Evolutionary conservation across 2,888 invertebrate species (phyloP).

Genomic region (Cataglyphis altisquamis): DNA sequence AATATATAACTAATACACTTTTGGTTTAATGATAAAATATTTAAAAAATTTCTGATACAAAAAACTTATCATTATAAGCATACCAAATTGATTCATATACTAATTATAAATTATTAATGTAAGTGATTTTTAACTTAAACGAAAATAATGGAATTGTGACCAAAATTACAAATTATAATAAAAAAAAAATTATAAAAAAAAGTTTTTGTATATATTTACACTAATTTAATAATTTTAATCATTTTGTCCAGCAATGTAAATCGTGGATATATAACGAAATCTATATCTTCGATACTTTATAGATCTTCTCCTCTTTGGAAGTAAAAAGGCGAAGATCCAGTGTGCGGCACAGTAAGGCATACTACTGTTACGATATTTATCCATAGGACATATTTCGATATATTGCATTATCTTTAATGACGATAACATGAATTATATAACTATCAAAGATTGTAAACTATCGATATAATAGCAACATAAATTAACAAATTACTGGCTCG

Average conservation of each 20-base stretch:
- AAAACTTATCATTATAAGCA: neutral
- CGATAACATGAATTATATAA: slow-evolving; percentile 63
- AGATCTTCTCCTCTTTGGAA: slow-evolving; percentile 30
- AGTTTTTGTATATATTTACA: neutral
- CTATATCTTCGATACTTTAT: slow-evolving; percentile 19
- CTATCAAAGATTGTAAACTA: slow-evolving; percentile 57
- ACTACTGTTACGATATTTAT: slow-evolving; percentile 58
- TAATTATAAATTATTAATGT: neutral
- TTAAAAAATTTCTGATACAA: neutral
- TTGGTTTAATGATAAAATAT: slow-evolving; percentile 30
- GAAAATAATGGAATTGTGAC: neutral
- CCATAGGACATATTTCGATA: slow-evolving; percentile 34
- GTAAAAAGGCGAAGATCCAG: slow-evolving; percentile 57
- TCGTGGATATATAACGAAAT: slow-evolving; percentile 31
- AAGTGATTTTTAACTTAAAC: neutral
- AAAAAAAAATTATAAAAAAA: neutral
- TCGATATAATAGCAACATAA: slow-evolving; percentile 60
- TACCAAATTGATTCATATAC: neutral
- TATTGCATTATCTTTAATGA: slow-evolving; percentile 60
- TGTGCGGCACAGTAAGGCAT: slow-evolving; percentile 40
- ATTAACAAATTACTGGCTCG: slow-evolving; percentile 68
- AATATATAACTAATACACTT: slow-evolving; percentile 26
- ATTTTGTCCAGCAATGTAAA: slow-evolving; percentile 35
- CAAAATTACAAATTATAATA: slow-evolving; percentile 10
- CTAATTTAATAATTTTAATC: slow-evolving; percentile 13